A percentile compares a stretch with the other conserved stretches of the same genome.
These are phyloP conservation scores for Corythornis madagascariensis DNA, from an alignment of 2,113 vertebrate species.

Conservation along the genomic window DNA sequence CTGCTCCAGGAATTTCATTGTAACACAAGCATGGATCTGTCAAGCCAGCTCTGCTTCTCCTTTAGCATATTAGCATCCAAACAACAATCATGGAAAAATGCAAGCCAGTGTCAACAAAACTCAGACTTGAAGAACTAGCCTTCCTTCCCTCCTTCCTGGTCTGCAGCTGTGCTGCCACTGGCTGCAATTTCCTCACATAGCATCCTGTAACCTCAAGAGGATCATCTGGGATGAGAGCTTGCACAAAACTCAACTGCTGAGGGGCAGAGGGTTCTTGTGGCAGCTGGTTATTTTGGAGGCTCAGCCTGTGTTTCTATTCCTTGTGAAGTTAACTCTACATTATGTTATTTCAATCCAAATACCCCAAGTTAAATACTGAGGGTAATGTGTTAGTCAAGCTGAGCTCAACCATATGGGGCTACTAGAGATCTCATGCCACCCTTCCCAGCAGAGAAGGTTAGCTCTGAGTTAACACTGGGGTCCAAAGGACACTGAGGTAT, in stretches of 20 bases:
- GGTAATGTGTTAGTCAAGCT: neutral
- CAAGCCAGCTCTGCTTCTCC: conserved; percentile 13
- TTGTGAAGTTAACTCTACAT: neutral
- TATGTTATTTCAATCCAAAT: neutral
- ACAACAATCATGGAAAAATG: neutral
- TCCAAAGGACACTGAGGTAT: neutral
- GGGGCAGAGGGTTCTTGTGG: neutral
- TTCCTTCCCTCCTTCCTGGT: neutral
- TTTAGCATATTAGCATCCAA: neutral
- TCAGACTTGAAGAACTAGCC: neutral
- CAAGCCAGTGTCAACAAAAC: neutral
- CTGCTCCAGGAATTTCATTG: neutral
- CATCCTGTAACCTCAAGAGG: neutral
- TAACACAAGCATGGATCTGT: neutral
- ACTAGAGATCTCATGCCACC: neutral
- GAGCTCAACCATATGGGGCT: neutral
- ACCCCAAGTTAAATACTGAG: neutral
- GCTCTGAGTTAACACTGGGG: neutral
- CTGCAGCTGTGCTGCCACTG: neutral
- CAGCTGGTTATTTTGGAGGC: neutral
- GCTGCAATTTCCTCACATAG: neutral
- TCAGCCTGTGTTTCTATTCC: neutral
- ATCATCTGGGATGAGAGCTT: neutral
- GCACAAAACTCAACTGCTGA: neutral
- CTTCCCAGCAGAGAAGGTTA: neutral